Base-by-base conservation (phyloP, 2,888 invertebrate species). In the Lysandra coridon region DNA sequence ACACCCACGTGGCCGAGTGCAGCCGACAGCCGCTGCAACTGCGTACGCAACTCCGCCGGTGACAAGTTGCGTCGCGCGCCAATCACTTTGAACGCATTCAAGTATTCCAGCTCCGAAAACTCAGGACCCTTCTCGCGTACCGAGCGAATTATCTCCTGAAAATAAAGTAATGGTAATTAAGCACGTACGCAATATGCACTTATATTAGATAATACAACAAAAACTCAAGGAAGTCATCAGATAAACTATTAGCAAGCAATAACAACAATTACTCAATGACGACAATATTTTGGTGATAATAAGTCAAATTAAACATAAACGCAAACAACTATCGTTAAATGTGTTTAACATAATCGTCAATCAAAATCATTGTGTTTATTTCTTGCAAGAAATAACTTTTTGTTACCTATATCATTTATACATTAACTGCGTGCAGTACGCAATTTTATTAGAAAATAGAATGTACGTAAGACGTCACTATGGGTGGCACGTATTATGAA, bases 91-190 rank as follows among this genome's bases (percentile, higher is more conserved):
- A 98, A 95, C 62, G 98, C 97, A 89, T 98, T 97, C 88, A 97
- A 96, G 88, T 99, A 98, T 89, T 99, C 98, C 85, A 98, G 93
- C 89, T 98, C 97, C 0, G 97, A 97, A 91, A 98, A 98, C 88
- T 97, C 97, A 0, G 98, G 96, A 1, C 99, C 98, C 84, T 97
- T 97, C 89, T 98, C 98, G 76, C 98, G 95, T 14, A 99, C 96
- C 53, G 96, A 95, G 82, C 96, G 96, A 81, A 99, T 95, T 85
- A 99, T 97, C 91, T 98, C 98, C 98, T 98, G 91, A 17, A 33
- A 64, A 62, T 2, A 33, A 57, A 60, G 74, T 30, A 10, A 17
- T 80, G 57, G 62, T 12, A 14, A 23, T 23, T 5, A 78, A 49
- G 49, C 49, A 49, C 49, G 12, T 49, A 49, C 49, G 44, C 44